Evolutionary conservation across 92 coral and sea anemone genomes (phyloP), one percentile per base, ranked within the genome.

Genomic region (Heteractis magnifica): DNA sequence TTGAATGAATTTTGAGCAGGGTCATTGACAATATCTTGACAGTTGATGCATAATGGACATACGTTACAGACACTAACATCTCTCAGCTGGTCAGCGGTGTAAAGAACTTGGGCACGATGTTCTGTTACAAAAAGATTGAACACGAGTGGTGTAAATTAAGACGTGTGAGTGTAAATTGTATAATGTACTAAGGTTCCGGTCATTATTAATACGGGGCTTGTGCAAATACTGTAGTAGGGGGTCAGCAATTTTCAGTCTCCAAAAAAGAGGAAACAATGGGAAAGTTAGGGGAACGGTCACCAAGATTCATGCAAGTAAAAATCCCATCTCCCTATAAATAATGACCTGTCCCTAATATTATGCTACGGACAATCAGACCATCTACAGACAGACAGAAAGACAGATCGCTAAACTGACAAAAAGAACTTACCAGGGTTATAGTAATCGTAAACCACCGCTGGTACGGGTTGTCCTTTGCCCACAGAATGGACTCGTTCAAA

Each of bases 391-490:
- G 26, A 9, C 10, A 75, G 60, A 71, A 4, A 71, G 76, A 71
- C 48, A 71, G 76, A 71, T 8, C n/a, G 49, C 19, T 6, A 1
- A 26, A 71, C 4, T n/a, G 49, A n/a, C 21, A 10, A 13, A 11
- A 5, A 26, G 6, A 9, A 56, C 82, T 62, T 82, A 95, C 98
- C 98, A 81, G 98, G 98, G 65, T 86, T 87, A 51, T 95, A 95
- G 76, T 95, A 95, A 72, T 92, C 97, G 86, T 93, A 95, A 7
- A 95, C 92, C 16, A 91, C 90, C 11, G 93, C 98, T 15, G 98
- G 93, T 19, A 92, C 92, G 4, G 98, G 95, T 65, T 93, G 94
- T 60, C 89, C 90, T 78, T 94, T 95, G 9, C 98, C 98, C 13
- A 93, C 93, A 20, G 91, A 92, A 55, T 86, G 88, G 56, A 89